Evolutionary conservation across 2,113 vertebrate species (phyloP).

Genomic region (Sus scrofa): T2T-Sscrofa CM000824.6:176980001-176980500

Average conservation of each 20-base stretch:
- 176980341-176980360: not conserved
- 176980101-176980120: not conserved
- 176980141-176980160: constrained; percentile 15
- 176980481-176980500: not conserved
- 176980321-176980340: constrained; percentile 29
- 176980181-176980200: constrained; percentile 75
- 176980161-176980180: constrained; percentile 48
- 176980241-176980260: constrained; percentile 70
- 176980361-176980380: not conserved
- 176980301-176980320: constrained; percentile 62
- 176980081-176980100: not conserved
- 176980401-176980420: not conserved
- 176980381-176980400: not conserved
- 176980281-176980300: constrained; percentile 66
- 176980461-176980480: not conserved
- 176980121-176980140: constrained; percentile 46
- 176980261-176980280: constrained; percentile 63
- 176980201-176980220: constrained; percentile 71
- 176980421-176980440: not conserved
- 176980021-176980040: not conserved
- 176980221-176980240: constrained; percentile 77
- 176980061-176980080: constrained; percentile 3
- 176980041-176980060: constrained; percentile 31
- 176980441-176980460: not conserved
- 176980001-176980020: constrained; percentile 44